These are phyloP conservation scores for Dryocosmus kuriphilus DNA, from an alignment of 2,888 invertebrate species.

Conservation along the genomic window DNA sequence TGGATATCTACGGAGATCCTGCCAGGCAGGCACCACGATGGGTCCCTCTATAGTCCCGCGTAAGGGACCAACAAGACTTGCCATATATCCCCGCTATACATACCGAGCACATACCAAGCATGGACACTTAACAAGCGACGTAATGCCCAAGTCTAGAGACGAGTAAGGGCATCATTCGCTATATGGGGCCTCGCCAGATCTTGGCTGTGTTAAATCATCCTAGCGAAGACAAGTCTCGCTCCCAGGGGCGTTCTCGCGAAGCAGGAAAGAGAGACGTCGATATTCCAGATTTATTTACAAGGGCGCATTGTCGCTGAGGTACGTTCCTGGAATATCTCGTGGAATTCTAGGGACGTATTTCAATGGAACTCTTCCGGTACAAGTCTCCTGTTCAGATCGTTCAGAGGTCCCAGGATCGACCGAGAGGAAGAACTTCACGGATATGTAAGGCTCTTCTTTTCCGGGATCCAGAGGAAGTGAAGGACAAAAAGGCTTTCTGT, in stretches of 20 bases:
- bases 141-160: slow-evolving; percentile 55
- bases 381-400: slow-evolving; percentile 34
- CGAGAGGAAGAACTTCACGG: slow-evolving; percentile 20
- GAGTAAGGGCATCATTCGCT: slow-evolving; percentile 56
- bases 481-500: slow-evolving; percentile 25
- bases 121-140: slow-evolving; percentile 68
- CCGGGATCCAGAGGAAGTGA: slow-evolving; percentile 23
- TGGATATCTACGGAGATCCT: slow-evolving; percentile 47
- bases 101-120: slow-evolving; percentile 68
- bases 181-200: slow-evolving; percentile 49
- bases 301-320: slow-evolving; percentile 37
- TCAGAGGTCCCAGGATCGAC: slow-evolving; percentile 27
- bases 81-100: slow-evolving; percentile 68
- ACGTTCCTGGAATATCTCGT: slow-evolving; percentile 40
- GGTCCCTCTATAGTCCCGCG: slow-evolving; percentile 2
- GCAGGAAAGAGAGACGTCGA: slow-evolving; percentile 45
- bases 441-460: slow-evolving; percentile 18
- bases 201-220: slow-evolving; percentile 62
- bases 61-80: slow-evolving; percentile 61
- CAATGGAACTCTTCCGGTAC: slow-evolving; percentile 37
- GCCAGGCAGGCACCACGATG: slow-evolving; percentile 44
- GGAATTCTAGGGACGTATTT: slow-evolving; percentile 31
- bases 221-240: slow-evolving; percentile 51
- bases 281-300: slow-evolving; percentile 42
- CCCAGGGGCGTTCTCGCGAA: slow-evolving; percentile 43